Base-by-base conservation (phyloP, 1,140 invertebrate species). In the Globodera rostochiensis region DNA sequence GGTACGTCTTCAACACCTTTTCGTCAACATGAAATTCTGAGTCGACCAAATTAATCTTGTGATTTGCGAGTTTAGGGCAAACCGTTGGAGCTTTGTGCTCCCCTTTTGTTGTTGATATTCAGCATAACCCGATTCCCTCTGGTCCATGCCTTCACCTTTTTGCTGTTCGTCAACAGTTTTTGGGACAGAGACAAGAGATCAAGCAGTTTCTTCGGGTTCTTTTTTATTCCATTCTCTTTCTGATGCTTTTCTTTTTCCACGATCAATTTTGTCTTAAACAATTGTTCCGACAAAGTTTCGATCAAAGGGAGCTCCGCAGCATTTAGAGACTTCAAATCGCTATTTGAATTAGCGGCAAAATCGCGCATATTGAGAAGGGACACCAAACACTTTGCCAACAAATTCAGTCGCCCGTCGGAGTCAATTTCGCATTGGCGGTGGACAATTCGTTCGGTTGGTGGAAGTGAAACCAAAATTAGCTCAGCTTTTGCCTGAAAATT, bases 331-430 rank as follows among this genome's bases (percentile, higher is more conserved):
- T 57, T 67, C 7, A 45, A 36, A 36, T 36, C 67, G 47, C 4
- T 57, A 15, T 19, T 76, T 76, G 25, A 76, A 57, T 69, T 76
- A 45, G 25, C 45, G 49, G 53, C 71, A 80, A 36, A 36, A 36
- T 81, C 64, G 45, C 80, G 15, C n/a, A 47, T 11, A 57, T 81
- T 81, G 73, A 81, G 64, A 36, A 81, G 15, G 8, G 66, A 46
- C 50, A 81, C 76, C 49, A 81, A 15, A 60, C 80, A 81, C 70
- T 67, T 81, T 8, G 80, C 80, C 57, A 82, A 57, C 64, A 50
- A 45, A 25, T 69, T 73, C 19, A 71, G 25, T 70, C 25, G 77
- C 8, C 53, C 50, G 57, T 79, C 6, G n/a, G 80, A 19, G n/a
- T 81, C 50, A 25, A 13, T 46, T 50, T 60, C 3, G 66, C 80